Evolutionary conservation across 2,797 vertebrate genomes (phyloP), one percentile per base, ranked within the genome.

Genomic region (Sus cebifrons): DNA sequence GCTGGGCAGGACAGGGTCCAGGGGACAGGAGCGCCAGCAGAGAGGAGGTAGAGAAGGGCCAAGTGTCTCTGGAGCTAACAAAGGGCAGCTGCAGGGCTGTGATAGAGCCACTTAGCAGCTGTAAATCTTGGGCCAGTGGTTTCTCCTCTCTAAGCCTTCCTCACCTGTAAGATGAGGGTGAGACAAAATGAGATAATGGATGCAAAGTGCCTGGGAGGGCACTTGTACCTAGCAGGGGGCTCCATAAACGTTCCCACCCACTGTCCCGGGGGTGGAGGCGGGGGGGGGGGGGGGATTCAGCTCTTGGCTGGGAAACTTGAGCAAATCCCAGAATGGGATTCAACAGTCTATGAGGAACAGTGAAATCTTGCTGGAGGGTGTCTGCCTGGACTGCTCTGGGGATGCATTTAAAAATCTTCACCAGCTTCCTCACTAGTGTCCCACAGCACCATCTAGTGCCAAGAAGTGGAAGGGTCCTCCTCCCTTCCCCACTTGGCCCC

Each of bases 401-500:
- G 40, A 70, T 52, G 52, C 32, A 54, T 89, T 77, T 82, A 36
- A 49, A 92, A 83, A 54, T n/a, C n/a, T 17, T 60, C 82, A 25
- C 60, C n/a, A 27, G 65, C 27, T 3, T 49, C n/a, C 62, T 85
- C 54, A 85, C n/a, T 86, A 77, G 44, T 73, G 40, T 94, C 86
- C 62, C 68, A 89, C 65, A 95, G 77, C 92, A 68, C 96, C 97
- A 97, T 62, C 98, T 97, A 96, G 95, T 94, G 98, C 56, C 93
- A 14, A 0, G 32, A 87, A 88, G 44, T 86, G 64, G 82, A 92
- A 96, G 62, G 23, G 27, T 58, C 23, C 16, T 64, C 62, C 65
- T 5, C 36, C 13, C 5, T 58, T 58, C n/a, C 54, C 54, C 62
- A 65, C 25, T 25, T 27, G 62, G 62, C 40, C 54, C 64, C 77